Evolutionary conservation across 2,888 invertebrate species (phyloP), one percentile per base, ranked within the genome.

Genomic region (Neocrepidodera transversa): DNA sequence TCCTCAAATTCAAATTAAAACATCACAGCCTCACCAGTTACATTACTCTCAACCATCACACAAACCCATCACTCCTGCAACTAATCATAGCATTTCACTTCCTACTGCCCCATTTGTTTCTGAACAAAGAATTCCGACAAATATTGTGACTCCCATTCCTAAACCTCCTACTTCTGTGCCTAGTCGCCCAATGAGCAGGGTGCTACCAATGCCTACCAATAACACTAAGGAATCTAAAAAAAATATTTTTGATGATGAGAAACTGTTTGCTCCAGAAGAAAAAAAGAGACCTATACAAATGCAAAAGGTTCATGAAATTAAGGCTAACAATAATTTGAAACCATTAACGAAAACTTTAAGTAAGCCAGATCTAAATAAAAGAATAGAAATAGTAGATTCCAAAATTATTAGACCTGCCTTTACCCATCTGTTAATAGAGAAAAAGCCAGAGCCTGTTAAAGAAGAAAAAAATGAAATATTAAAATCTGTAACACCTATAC

Each of bases 151-250:
- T 72, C 89, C 89, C 1, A 85, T 88, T 52, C 83, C 83, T 42
- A 84, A 84, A 72, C 80, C 72, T 6, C 65, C 71, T 1, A 74
- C 80, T 7, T 65, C 73, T 11, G 65, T 67, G 7, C 76, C 76
- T 51, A 81, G 81, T 78, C 81, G 91, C 58, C 91, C 91, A 36
- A 91, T 91, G 83, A 91, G 90, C 74, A 83, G 91, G 63, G 91
- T 91, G 1, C 74, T 91, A 49, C 91, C 91, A 7, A 87, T 91
- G 84, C 91, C 90, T 70, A 87, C 90, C 63, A 84, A 86, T 52
- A 83, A 84, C 6, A 83, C 85, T 30, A 60, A 64, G 32, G 71
- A 71, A 74, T 83, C 84, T 62, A 81, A 82, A 62, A 84, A 78
- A 62, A 80, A 82, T 62, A 58, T 67, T 20, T 64, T 65, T 11